These are phyloP conservation scores for Galeopterus variegatus DNA, from an alignment of 2,113 vertebrate genomes.

Conservation along the genomic window DNA sequence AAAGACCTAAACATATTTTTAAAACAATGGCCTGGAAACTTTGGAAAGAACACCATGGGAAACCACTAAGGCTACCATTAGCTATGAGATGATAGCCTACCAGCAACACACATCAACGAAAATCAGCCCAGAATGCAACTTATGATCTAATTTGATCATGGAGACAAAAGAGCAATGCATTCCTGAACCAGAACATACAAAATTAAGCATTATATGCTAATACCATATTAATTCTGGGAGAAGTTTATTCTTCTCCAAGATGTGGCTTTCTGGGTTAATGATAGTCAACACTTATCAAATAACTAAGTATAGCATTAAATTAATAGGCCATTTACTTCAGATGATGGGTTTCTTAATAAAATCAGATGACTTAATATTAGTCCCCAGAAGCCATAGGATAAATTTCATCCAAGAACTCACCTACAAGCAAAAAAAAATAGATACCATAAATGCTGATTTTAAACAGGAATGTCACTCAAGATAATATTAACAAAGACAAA, in stretches of 20 bases:
- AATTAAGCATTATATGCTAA: constrained; percentile 62
- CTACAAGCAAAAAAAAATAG: constrained; percentile 58
- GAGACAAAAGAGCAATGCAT: constrained; percentile 53
- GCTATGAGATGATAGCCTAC: constrained; percentile 67
- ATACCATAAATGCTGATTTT: constrained; percentile 12
- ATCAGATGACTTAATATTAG: constrained; percentile 51
- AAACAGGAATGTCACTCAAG: neutral
- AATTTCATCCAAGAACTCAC: constrained; percentile 16
- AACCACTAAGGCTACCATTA: constrained; percentile 74
- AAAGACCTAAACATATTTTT: constrained; percentile 79
- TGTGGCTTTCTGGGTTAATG: constrained; percentile 43
- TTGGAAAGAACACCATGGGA: constrained; percentile 63
- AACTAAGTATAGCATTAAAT: constrained; percentile 49
- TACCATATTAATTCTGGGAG: neutral
- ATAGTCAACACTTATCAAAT: constrained; percentile 2
- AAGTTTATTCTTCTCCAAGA: constrained; percentile 16
- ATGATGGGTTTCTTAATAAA: constrained; percentile 56
- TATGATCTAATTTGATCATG: constrained; percentile 74
- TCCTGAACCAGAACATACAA: constrained; percentile 57
- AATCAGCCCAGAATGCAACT: constrained; percentile 68
- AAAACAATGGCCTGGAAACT: constrained; percentile 81
- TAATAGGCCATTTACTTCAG: constrained; percentile 57
- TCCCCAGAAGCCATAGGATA: constrained; percentile 1
- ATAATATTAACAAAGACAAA: constrained; percentile 44
- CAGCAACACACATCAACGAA: constrained; percentile 60